These are phyloP conservation scores for Tetrao urogallus DNA, from an alignment of 2,113 vertebrate species.

Conservation along the genomic window DNA sequence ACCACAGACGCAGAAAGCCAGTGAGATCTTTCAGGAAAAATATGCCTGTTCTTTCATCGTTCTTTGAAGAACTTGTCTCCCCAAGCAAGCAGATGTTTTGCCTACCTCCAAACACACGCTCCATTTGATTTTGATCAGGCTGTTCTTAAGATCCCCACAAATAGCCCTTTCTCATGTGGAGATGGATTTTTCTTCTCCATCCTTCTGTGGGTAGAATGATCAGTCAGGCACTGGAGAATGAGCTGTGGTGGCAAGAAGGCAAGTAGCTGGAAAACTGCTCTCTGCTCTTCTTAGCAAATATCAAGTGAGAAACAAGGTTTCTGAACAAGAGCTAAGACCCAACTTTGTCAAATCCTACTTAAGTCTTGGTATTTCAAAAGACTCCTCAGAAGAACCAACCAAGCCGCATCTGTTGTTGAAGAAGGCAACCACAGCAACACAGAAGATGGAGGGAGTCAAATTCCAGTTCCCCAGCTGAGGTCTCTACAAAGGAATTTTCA, in stretches of 20 bases:
- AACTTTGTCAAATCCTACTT: background rate
- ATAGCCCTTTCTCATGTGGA: background rate
- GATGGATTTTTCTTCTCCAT: background rate
- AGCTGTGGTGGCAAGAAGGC: background rate
- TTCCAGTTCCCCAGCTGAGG: background rate
- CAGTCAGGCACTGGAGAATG: background rate
- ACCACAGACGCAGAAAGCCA: accelerated
- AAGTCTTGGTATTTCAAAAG: background rate
- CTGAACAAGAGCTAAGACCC: background rate
- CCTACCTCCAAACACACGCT: background rate
- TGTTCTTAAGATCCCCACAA: background rate
- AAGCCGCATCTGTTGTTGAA: background rate
- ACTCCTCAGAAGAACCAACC: background rate
- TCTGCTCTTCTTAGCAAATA: background rate
- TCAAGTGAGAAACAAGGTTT: background rate
- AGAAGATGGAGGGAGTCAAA: background rate
- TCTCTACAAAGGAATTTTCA: background rate
- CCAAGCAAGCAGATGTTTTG: background rate
- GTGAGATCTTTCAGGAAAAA: background rate
- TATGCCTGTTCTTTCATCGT: background rate
- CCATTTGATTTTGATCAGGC: background rate
- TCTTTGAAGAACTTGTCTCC: background rate
- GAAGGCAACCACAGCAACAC: background rate
- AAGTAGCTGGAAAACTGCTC: background rate
- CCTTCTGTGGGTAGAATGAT: background rate